These are phyloP conservation scores for Priocnemis perturbator DNA, from an alignment of 2,888 invertebrate genomes.

Conservation along the genomic window DNA sequence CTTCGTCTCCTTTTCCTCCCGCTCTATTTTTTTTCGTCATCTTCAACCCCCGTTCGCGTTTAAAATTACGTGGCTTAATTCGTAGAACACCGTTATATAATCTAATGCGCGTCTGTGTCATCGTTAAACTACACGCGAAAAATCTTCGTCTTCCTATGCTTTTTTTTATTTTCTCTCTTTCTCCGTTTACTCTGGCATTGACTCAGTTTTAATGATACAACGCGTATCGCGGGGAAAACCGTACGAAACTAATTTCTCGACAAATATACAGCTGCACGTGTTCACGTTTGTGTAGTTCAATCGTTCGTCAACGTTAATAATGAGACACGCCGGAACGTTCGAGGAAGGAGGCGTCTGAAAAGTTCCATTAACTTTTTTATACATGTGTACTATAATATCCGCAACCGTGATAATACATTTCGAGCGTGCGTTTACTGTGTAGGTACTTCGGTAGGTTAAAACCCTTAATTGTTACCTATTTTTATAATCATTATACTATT, in stretches of 20 bases:
- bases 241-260: constrained; percentile 65
- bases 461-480: constrained; percentile 43
- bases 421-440: constrained; percentile 35
- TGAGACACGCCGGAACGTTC: constrained; percentile 46
- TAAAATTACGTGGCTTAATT: constrained; percentile 2
- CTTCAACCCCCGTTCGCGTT: not conserved
- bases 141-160: no score
- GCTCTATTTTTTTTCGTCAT: constrained; percentile 11
- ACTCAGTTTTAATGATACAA: constrained; percentile 5
- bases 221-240: constrained; percentile 47
- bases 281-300: constrained; percentile 26
- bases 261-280: constrained; percentile 51
- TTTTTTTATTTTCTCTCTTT: no score
- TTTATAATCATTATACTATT: constrained; percentile 55
- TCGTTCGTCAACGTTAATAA: constrained; percentile 12
- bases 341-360: constrained; percentile 48
- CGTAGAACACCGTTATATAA: not conserved
- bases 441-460: constrained; percentile 44
- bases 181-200: no score
- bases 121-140: constrained; percentile 9
- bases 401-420: constrained; percentile 45
- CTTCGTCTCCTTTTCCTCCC: not conserved
- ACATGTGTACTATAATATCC: constrained; percentile 40
- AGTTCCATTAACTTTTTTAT: constrained; percentile 28
- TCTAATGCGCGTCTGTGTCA: constrained; percentile 4